Evolutionary conservation across 2,113 vertebrate genomes (phyloP).

Genomic region (Sigmodon hispidus): DNA sequence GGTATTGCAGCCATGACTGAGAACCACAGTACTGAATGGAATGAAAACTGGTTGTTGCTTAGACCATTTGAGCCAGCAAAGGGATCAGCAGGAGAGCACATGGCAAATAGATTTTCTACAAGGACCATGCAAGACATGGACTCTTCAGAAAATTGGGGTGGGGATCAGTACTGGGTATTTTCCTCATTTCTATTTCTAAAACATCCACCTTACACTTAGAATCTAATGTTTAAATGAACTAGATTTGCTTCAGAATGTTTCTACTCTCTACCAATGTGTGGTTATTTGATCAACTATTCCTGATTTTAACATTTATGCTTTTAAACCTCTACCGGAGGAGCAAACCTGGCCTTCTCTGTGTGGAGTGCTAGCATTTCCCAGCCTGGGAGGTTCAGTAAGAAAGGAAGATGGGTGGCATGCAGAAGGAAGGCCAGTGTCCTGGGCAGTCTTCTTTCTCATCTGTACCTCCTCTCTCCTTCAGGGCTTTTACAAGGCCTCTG

Average conservation of each 20-base stretch:
- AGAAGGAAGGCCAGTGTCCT: not conserved
- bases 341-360: slow-evolving; percentile 41
- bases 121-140: not conserved
- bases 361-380: slow-evolving; percentile 39
- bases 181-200: slow-evolving; percentile 8
- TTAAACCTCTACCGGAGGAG: slow-evolving; percentile 37
- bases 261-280: not conserved
- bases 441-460: not conserved
- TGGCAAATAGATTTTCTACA: not conserved
- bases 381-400: not conserved
- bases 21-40: not conserved
- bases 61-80: not conserved
- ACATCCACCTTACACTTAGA: not conserved
- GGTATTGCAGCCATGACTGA: not conserved
- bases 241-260: not conserved
- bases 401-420: slow-evolving; percentile 40
- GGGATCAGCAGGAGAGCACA: not conserved
- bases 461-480: slow-evolving; percentile 5
- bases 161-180: not conserved
- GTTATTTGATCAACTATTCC: not conserved
- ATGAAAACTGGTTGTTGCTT: not conserved
- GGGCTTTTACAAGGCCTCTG: not conserved
- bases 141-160: not conserved
- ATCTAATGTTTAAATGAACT: not conserved
- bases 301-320: slow-evolving; percentile 40